Percentiles rank a stretch among this genome's conserved stretches.
These are phyloP conservation scores for Philopotamus ludificatus DNA, from an alignment of 1,140 invertebrate genomes.

Conservation along the genomic window DNA sequence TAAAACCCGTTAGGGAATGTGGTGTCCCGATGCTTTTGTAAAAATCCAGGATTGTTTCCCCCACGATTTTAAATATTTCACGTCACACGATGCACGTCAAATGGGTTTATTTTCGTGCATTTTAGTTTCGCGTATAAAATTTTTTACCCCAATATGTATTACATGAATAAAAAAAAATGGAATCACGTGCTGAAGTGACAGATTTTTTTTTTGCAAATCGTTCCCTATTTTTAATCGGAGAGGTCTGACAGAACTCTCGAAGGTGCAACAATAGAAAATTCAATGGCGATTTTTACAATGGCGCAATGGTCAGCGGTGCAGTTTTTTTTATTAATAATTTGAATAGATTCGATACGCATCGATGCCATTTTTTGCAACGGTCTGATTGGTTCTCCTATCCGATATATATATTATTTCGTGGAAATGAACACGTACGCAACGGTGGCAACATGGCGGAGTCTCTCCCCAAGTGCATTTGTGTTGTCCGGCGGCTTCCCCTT, in stretches of 20 bases:
- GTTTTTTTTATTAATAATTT: too few relatives aligned
- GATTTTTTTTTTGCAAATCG: too few relatives aligned
- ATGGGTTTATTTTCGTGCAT: constrained; percentile 30
- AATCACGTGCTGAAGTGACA: not conserved
- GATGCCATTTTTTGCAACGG: too few relatives aligned
- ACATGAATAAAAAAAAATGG: not conserved
- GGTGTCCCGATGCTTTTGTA: constrained; percentile 11
- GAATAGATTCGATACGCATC: too few relatives aligned
- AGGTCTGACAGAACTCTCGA: too few relatives aligned
- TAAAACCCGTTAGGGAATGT: constrained; percentile 24
- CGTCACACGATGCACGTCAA: constrained; percentile 31
- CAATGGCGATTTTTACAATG: not conserved
- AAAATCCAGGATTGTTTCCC: constrained; percentile 22
- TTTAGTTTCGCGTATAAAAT: constrained; percentile 12
- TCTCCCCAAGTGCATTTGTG: not conserved
- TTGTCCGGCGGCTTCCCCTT: not conserved
- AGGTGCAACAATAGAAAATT: too few relatives aligned
- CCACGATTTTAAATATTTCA: constrained; percentile 20
- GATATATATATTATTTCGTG: not conserved
- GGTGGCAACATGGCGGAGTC: not conserved
- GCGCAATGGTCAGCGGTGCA: not conserved
- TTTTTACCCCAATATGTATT: not conserved
- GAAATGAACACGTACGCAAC: not conserved
- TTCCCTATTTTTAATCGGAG: too few relatives aligned
- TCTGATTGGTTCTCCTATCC: too few relatives aligned